phyloP scores from a whole-genome alignment of 2,797 vertebrate genomes.

The Cichlasoma orientale region DNA sequence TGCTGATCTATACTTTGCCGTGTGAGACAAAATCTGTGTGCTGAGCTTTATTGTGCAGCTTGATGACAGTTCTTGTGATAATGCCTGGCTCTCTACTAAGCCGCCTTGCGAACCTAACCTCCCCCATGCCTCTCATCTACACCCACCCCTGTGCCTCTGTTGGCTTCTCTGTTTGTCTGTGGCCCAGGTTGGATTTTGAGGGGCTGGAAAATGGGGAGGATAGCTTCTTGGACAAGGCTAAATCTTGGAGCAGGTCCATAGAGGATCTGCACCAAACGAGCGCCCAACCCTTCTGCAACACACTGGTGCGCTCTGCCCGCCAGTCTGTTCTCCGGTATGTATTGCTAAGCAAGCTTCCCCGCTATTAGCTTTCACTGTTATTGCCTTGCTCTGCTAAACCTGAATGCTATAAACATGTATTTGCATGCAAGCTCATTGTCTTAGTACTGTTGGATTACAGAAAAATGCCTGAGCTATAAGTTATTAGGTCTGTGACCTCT shows the following conservation, averaged over 20 bases:
- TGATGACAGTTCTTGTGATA: slow-evolving; percentile 65
- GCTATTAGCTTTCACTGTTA: slow-evolving; percentile 70
- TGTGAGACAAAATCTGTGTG: slow-evolving; percentile 45
- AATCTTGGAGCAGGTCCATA: slow-evolving; percentile 98
- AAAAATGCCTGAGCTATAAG: slow-evolving; percentile 15
- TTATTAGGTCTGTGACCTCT: slow-evolving; percentile 13
- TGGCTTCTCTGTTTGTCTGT: slow-evolving; percentile 60
- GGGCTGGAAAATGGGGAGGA: slow-evolving; percentile 93
- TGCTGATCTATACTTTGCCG: slow-evolving; percentile 51
- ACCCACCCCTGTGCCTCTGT: slow-evolving; percentile 58
- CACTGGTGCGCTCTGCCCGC: slow-evolving; percentile 93
- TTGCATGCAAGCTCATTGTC: slow-evolving; percentile 46
- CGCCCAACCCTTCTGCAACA: slow-evolving; percentile 91
- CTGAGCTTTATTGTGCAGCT: slow-evolving; percentile 71
- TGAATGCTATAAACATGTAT: slow-evolving; percentile 44
- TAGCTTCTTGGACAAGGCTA: slow-evolving; percentile 89
- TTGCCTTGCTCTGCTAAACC: slow-evolving; percentile 53
- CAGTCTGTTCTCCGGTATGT: slow-evolving; percentile 96
- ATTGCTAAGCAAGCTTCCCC: slow-evolving; percentile 74
- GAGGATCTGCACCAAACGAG: slow-evolving; percentile 94
- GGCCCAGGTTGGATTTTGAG: slow-evolving; percentile 97
- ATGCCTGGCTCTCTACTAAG: slow-evolving; percentile 64
- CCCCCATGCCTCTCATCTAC: slow-evolving; percentile 62
- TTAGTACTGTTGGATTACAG: slow-evolving; percentile 24
- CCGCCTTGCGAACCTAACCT: slow-evolving; percentile 65